These are phyloP conservation scores for Hemibagrus guttatus DNA, from an alignment of 2,797 vertebrate genomes.

Conservation along the genomic window DNA sequence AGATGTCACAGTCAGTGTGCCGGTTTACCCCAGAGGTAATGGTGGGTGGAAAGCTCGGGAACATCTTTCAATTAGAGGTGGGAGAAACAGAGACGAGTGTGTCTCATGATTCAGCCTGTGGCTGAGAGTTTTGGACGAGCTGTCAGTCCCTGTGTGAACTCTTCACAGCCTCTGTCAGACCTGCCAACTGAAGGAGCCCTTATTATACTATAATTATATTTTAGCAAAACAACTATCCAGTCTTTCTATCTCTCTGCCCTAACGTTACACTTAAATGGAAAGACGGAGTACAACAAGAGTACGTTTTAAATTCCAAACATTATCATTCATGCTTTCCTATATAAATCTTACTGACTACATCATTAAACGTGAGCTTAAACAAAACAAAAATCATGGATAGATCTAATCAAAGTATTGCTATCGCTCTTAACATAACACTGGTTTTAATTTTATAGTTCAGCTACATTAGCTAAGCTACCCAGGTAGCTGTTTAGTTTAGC, in stretches of 20 bases:
- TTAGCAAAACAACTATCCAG: slow-evolving; percentile 7
- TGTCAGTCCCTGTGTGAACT: slow-evolving; percentile 36
- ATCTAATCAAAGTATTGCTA: too few species aligned
- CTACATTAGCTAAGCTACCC: background rate
- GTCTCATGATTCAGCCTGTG: slow-evolving; percentile 33
- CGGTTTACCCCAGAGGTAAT: slow-evolving; percentile 23
- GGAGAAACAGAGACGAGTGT: slow-evolving; percentile 8
- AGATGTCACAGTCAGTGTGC: slow-evolving; percentile 6
- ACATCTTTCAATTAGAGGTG: slow-evolving; percentile 33
- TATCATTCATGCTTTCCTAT: background rate
- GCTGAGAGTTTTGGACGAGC: slow-evolving; percentile 14
- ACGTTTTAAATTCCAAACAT: background rate
- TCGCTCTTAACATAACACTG: background rate
- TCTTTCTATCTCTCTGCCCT: background rate
- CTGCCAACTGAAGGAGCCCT: slow-evolving; percentile 25
- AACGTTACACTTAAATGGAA: background rate
- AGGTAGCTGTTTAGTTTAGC: background rate
- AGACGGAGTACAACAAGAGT: background rate
- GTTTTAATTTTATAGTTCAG: background rate
- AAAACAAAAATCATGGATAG: background rate
- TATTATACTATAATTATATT: slow-evolving; percentile 38
- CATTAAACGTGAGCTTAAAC: background rate
- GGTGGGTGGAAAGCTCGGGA: slow-evolving; percentile 26
- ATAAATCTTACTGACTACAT: background rate
- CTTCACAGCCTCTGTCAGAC: slow-evolving; percentile 23